These are phyloP conservation scores for Patella pellucida DNA, from an alignment of 2,888 invertebrate species.

Conservation along the genomic window DNA sequence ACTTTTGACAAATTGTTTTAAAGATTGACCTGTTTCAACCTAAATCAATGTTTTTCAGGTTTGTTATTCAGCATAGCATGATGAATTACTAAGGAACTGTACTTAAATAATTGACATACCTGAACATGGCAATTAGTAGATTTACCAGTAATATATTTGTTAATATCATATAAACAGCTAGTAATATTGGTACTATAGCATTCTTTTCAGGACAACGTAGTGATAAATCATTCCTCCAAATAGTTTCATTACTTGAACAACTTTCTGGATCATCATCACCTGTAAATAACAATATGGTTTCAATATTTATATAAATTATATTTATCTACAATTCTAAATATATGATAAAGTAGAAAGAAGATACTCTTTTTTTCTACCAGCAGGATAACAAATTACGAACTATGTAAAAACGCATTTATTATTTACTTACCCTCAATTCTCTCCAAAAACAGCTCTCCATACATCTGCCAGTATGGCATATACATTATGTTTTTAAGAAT, in stretches of 20 bases:
- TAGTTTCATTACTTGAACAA: constrained; percentile 46
- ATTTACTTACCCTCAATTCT: constrained; percentile 56
- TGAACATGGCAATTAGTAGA: constrained; percentile 72
- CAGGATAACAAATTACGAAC: not conserved
- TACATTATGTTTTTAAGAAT: constrained; percentile 68
- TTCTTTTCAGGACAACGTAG: constrained; percentile 60
- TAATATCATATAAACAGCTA: constrained; percentile 67
- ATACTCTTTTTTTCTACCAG: too few species aligned
- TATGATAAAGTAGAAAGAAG: not conserved
- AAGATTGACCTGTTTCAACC: not conserved
- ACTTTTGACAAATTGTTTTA: not conserved
- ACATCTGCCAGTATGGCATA: constrained; percentile 72
- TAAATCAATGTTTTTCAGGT: not conserved
- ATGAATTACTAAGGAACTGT: not conserved
- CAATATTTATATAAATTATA: not conserved
- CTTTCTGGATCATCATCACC: constrained; percentile 37
- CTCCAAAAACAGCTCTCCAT: constrained; percentile 71
- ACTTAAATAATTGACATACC: constrained; percentile 46
- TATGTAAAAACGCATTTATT: not conserved
- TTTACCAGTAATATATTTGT: constrained; percentile 70
- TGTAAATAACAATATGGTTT: constrained; percentile 6
- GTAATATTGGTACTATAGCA: constrained; percentile 61
- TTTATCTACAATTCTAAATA: not conserved
- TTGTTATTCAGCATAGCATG: not conserved
- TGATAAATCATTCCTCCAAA: constrained; percentile 48